Evolutionary conservation across 2,797 vertebrate genomes (phyloP).

Genomic region (Tapirus indicus): DNA sequence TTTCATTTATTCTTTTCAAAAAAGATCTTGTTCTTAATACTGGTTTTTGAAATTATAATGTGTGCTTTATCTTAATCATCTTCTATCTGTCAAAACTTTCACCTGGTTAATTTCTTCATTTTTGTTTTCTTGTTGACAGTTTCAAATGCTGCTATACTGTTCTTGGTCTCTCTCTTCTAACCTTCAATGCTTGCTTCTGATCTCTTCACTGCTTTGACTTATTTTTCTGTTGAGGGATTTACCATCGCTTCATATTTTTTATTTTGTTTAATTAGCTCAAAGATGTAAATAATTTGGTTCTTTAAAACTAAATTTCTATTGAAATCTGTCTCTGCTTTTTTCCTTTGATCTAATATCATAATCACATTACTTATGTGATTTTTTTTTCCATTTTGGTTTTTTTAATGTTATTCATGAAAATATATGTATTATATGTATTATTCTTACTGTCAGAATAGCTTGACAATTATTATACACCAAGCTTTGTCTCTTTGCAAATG

Average conservation of each 20-base stretch:
- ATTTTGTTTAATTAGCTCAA: conserved; percentile 54
- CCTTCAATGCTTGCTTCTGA: background rate
- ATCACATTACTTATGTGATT: background rate
- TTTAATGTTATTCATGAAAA: conserved; percentile 36
- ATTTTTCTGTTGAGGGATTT: conserved; percentile 5
- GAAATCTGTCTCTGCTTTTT: background rate
- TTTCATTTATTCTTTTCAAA: conserved; percentile 50
- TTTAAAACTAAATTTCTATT: background rate
- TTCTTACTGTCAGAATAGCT: background rate
- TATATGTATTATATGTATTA: background rate
- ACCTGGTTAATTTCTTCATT: background rate
- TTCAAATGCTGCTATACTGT: background rate
- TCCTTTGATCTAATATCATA: background rate
- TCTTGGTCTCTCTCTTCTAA: background rate
- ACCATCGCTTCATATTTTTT: background rate
- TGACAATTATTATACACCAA: background rate
- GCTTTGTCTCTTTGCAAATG: background rate
- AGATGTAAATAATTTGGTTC: background rate
- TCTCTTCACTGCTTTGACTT: conserved; percentile 28
- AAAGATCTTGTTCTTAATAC: background rate
- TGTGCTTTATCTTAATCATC: background rate
- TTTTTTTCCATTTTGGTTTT: background rate
- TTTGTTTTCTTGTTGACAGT: conserved; percentile 14
- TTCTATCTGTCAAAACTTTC: background rate
- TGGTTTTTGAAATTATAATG: background rate